Percentiles rank a stretch among this genome's conserved stretches.
phyloP scores from a whole-genome alignment of 1,140 invertebrate species.

The Lepidotrigona ventralis region DNA sequence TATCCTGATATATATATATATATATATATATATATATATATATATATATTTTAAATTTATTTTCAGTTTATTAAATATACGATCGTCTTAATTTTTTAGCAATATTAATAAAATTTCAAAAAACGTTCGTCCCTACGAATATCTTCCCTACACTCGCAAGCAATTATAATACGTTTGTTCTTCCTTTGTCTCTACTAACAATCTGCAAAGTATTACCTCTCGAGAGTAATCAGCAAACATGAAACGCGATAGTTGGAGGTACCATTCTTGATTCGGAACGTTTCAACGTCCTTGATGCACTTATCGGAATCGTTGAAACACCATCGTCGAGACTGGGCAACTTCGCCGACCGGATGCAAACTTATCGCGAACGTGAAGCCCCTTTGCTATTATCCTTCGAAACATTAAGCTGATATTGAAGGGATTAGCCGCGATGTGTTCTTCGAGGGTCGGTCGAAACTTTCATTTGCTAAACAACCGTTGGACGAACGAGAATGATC shows the following conservation, averaged over 20 bases:
- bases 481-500: slow-evolving; percentile 10
- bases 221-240: neutral
- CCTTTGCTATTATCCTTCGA: slow-evolving; percentile 41
- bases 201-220: neutral
- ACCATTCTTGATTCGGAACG: neutral
- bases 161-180: neutral
- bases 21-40: too few species aligned
- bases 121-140: too few species aligned
- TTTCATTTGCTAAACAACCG: neutral
- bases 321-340: slow-evolving; percentile 20
- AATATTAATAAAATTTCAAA: too few species aligned
- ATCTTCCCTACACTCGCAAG: too few species aligned
- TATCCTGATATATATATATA: too few species aligned
- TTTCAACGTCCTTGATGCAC: slow-evolving; percentile 21
- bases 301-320: slow-evolving; percentile 27
- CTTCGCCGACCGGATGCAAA: slow-evolving; percentile 7
- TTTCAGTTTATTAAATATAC: too few species aligned
- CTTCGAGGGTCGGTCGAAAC: neutral
- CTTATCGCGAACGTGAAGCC: slow-evolving; percentile 36
- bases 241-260: neutral
- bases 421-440: slow-evolving; percentile 44
- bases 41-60: too few species aligned
- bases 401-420: slow-evolving; percentile 45
- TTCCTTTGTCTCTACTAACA: neutral
- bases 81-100: too few species aligned